phyloP scores from a whole-genome alignment of 2,797 vertebrate genomes.

The Enteromius thamalakanensis region DNA sequence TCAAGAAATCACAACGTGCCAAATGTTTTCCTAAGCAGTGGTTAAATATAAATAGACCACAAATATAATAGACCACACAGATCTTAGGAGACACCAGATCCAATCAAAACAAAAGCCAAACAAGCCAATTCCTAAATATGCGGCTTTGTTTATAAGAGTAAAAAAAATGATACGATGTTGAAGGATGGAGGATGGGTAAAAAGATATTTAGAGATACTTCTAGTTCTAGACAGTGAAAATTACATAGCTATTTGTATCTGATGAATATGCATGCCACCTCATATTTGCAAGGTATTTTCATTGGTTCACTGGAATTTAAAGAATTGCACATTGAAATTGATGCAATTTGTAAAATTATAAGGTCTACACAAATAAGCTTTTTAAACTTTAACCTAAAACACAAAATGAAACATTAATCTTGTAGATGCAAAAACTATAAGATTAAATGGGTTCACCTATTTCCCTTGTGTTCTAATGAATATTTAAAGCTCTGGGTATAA shows the following conservation, averaged over 20 bases:
- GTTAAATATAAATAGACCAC: constrained; percentile 38
- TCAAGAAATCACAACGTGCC: constrained; percentile 11
- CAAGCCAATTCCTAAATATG: constrained; percentile 12
- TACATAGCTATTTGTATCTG: background rate
- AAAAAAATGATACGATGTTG: background rate
- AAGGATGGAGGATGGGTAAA: constrained; percentile 11
- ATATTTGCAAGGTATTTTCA: background rate
- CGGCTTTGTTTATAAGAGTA: constrained; percentile 25
- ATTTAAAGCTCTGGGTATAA: background rate
- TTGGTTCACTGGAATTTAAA: background rate
- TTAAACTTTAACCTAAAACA: background rate
- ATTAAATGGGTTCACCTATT: background rate
- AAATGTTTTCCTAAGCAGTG: constrained; percentile 38
- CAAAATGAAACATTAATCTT: background rate
- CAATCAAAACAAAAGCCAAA: constrained; percentile 18
- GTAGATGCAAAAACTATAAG: background rate
- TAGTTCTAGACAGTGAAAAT: too few relatives aligned
- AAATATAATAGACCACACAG: constrained; percentile 47
- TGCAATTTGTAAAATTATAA: background rate
- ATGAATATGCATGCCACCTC: background rate
- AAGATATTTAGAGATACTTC: background rate
- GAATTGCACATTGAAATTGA: background rate
- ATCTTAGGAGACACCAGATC: constrained; percentile 29
- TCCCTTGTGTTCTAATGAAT: background rate
- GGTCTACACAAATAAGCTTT: background rate